Conservation (phyloP, 92 coral and sea anemone species). For the Parazoanthus swiftii region DNA sequence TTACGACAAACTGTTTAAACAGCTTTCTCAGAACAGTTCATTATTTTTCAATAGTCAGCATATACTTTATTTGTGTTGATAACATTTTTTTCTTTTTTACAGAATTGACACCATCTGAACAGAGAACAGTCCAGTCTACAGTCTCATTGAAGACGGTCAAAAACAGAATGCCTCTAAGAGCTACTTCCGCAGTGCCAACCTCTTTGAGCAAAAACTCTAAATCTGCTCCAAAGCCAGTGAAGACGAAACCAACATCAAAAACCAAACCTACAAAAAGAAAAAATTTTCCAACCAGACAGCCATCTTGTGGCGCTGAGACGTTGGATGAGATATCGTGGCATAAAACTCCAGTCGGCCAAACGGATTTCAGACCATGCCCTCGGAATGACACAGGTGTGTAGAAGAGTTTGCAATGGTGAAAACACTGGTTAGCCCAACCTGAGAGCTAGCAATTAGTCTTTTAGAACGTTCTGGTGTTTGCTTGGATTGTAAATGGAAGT, state of each 20-base stretch:
- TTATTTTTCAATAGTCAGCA: too few species aligned
- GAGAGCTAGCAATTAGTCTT: neutral
- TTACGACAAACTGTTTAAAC: too few species aligned
- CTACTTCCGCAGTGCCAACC: neutral
- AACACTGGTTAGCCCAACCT: too few species aligned
- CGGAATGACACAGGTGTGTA: neutral
- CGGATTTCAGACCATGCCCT: neutral
- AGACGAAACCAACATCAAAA: neutral
- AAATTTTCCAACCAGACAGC: neutral
- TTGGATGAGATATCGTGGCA: neutral
- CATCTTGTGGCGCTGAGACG: neutral
- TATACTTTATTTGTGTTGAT: too few species aligned
- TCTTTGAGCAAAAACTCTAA: neutral
- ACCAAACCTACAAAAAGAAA: neutral
- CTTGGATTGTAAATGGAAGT: too few species aligned
- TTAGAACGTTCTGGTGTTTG: neutral
- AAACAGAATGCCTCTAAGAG: too few species aligned
- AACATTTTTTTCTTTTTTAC: too few species aligned
- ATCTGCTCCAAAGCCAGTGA: neutral
- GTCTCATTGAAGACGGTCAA: too few species aligned
- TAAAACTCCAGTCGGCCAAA: neutral
- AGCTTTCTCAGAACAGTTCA: too few species aligned
- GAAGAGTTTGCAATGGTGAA: neutral
- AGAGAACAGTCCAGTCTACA: too few species aligned
- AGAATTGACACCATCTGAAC: too few species aligned